Percentiles rank a stretch among this genome's conserved stretches.
Evolutionary conservation across 2,888 invertebrate species (phyloP).

Genomic region (Melitaea athalia): DNA sequence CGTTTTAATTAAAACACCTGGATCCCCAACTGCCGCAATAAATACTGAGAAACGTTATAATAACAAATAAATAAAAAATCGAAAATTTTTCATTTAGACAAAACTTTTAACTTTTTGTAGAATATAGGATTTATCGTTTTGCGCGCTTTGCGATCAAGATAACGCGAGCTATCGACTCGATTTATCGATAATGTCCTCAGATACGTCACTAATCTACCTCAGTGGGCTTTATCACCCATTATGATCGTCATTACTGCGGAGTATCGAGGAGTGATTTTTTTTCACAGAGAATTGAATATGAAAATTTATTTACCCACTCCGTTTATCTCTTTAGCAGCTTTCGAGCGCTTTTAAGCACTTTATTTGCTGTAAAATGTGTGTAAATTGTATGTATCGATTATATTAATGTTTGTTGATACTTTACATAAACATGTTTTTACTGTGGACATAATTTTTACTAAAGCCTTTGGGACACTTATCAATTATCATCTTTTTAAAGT

Average conservation of each 20-base stretch:
- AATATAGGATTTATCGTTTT: constrained; percentile 68
- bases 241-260: constrained; percentile 67
- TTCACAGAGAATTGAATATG: constrained; percentile 44
- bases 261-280: constrained; percentile 47
- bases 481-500: neutral
- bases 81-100: constrained; percentile 29
- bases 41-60: constrained; percentile 18
- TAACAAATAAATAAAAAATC: constrained; percentile 23
- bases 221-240: constrained; percentile 70
- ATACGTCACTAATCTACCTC: constrained; percentile 76
- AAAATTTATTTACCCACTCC: constrained; percentile 27
- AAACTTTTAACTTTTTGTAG: constrained; percentile 26
- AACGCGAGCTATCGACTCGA: constrained; percentile 63
- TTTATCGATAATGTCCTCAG: constrained; percentile 71
- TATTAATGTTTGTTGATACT: constrained; percentile 3
- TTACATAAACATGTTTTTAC: neutral
- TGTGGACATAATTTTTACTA: constrained; percentile 1
- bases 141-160: constrained; percentile 62
- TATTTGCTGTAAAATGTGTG: constrained; percentile 4
- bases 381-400: constrained; percentile 1
- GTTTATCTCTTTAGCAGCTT: constrained; percentile 9
- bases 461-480: neutral
- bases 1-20: constrained; percentile 13
- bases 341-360: neutral
- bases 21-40: neutral